Evolutionary conservation across 2,888 invertebrate species (phyloP).

Genomic region (Erebia palarica): DNA sequence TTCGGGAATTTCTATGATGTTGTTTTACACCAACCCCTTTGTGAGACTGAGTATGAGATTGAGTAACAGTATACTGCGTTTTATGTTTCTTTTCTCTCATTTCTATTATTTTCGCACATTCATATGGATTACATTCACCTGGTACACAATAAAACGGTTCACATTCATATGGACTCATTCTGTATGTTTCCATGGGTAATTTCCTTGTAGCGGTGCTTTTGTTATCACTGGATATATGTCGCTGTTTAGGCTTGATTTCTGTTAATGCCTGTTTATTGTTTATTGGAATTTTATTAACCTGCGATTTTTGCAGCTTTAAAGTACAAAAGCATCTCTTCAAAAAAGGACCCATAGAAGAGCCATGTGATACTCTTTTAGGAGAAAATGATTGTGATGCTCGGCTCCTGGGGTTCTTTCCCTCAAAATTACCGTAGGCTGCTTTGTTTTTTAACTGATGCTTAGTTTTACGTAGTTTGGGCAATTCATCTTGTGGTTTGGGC

Average conservation of each 20-base stretch:
- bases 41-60: conserved; percentile 18
- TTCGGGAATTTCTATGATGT: conserved; percentile 21
- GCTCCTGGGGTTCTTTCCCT: neutral
- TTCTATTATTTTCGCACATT: conserved; percentile 44
- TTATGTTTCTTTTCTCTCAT: conserved; percentile 25
- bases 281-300: conserved; percentile 12
- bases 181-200: conserved; percentile 6
- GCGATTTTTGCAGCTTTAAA: conserved; percentile 43
- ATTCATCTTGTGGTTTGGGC: neutral
- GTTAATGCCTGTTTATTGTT: neutral
- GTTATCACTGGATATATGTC: neutral
- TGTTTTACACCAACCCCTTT: conserved; percentile 25
- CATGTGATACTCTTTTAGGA: conserved; percentile 36
- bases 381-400: conserved; percentile 15
- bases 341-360: conserved; percentile 37
- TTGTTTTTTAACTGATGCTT: conserved; percentile 2
- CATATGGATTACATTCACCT: conserved; percentile 44
- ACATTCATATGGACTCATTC: conserved; percentile 41
- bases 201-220: conserved; percentile 30
- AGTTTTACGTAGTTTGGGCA: conserved; percentile 4
- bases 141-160: conserved; percentile 44
- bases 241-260: neutral
- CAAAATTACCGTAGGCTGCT: neutral
- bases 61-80: conserved; percentile 23
- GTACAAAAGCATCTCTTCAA: conserved; percentile 50